Evolutionary conservation across 2,113 vertebrate species (phyloP), one percentile per base, ranked within the genome.

Genomic region (Pterocles gutturalis): DNA sequence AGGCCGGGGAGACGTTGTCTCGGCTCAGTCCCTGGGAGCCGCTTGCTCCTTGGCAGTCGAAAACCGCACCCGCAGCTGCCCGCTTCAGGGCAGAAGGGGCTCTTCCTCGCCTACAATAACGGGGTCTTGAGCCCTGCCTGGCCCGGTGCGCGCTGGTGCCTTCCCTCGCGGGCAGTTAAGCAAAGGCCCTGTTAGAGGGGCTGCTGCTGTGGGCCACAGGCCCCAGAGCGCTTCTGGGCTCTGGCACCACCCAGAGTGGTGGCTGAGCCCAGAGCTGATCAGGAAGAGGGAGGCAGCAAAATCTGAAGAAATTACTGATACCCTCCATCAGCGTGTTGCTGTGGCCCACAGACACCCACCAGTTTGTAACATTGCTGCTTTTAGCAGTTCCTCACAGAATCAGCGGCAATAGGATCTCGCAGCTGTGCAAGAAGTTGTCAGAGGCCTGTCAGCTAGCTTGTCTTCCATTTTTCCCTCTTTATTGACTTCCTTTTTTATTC

Each of bases 321-420:
- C 2, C 11, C 20, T n/a, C n/a, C 9, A 1, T 51, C 18, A 7
- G 24, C 14, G 28, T 4, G 31, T 54, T 0, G 0, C 25, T 9
- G 0, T 8, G 21, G 51, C 21, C 33, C 8, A 2, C 6, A 1
- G 29, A 13, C 12, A 2, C 11, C 36, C 29, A 1, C 6, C 2
- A 1, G 1, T 21, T 11, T 33, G 22, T 41, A 41, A 1, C 4
- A 7, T 5, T 6, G 9, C 13, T 17, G 45, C 36, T 53, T 53
- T 24, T 28, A 67, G 38, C 53, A 22, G 22, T 19, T 79, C 26
- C 13, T 64, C 11, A 2, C 9, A 0, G 1, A 36, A 19, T 0
- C 0, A 0, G 7, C 14, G 24, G 29, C 45, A 26, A 2, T 3
- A 25, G 20, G 18, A 21, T 61, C 13, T 69, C 16, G 16, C 31